Percentiles rank a stretch among this genome's conserved stretches.
Evolutionary conservation across 2,888 invertebrate genomes (phyloP).

Genomic region (Ophion ventricosus): DNA sequence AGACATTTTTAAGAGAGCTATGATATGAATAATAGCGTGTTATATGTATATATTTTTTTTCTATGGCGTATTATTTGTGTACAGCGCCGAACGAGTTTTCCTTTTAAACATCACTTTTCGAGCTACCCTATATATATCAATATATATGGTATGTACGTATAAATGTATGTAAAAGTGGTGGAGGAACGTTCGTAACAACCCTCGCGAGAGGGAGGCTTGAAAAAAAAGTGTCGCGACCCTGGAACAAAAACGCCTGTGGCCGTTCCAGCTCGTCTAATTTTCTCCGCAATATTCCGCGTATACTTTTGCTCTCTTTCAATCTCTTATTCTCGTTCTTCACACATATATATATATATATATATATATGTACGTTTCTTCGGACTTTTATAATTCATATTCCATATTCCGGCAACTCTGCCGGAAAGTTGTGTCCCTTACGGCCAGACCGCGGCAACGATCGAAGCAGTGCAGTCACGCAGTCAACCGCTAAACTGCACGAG

Average conservation of each 20-base stretch:
- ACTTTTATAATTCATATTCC: constrained; percentile 42
- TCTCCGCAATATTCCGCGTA: constrained; percentile 45
- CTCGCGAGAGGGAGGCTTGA: constrained; percentile 54
- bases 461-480: constrained; percentile 43
- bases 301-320: constrained; percentile 12
- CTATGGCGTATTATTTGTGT: no score
- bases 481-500: constrained; percentile 60
- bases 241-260: constrained; percentile 61
- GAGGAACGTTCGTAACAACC: constrained; percentile 49
- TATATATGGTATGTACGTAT: neutral
- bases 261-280: constrained; percentile 56
- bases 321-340: neutral
- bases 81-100: no score
- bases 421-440: constrained; percentile 46
- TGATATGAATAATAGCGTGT: no score
- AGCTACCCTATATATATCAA: neutral
- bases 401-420: constrained; percentile 36
- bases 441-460: constrained; percentile 43
- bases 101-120: neutral
- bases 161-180: constrained; percentile 11
- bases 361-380: no score
- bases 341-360: no score
- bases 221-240: constrained; percentile 62
- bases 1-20: no score
- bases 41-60: no score